These are phyloP conservation scores for Zoanthus gigantus DNA, from an alignment of 92 coral and sea anemone genomes.

Conservation along the genomic window DNA sequence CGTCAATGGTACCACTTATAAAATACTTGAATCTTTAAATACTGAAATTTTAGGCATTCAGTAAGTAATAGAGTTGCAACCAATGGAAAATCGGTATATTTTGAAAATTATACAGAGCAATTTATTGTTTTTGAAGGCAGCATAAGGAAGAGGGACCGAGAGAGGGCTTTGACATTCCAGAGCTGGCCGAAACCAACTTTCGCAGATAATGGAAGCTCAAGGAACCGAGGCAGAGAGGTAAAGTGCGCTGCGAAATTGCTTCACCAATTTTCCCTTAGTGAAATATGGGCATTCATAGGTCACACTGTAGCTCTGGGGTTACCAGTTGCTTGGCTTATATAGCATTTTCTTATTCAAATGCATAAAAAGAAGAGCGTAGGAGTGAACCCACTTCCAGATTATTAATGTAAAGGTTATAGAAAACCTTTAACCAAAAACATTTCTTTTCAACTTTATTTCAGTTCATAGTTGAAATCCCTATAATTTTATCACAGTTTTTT, in stretches of 20 bases:
- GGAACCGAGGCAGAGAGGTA: slow-evolving; percentile 53
- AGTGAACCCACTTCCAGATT: not conserved
- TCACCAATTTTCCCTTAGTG: not conserved
- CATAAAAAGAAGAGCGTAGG: not conserved
- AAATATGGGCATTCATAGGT: not conserved
- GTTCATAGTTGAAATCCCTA: too few species aligned
- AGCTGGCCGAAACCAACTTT: slow-evolving; percentile 67
- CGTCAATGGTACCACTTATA: too few species aligned
- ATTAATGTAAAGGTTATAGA: not conserved
- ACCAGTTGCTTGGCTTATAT: not conserved
- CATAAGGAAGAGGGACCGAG: slow-evolving; percentile 68
- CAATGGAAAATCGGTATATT: not conserved
- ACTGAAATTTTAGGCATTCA: not conserved
- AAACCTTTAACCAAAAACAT: too few species aligned
- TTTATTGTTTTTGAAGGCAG: slow-evolving; percentile 45
- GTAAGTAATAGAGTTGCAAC: not conserved
- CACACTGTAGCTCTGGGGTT: not conserved
- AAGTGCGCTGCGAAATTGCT: not conserved
- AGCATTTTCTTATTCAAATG: not conserved
- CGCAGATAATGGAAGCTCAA: slow-evolving; percentile 58
- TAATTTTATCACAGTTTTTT: too few species aligned
- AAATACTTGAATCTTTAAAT: not conserved
- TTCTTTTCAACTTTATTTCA: too few species aligned
- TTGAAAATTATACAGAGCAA: not conserved
- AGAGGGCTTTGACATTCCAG: slow-evolving; percentile 74